phyloP scores from a whole-genome alignment of 1,140 invertebrate genomes.

The roundworm (Caenorhabditis elegans) region WBcel235 BX284606.5:68001-68500 shows the following conservation, averaged over 20 bases:
- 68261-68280: conserved; percentile 70
- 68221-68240: conserved; percentile 49
- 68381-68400: conserved; percentile 88
- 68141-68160: conserved; percentile 50
- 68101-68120: conserved; percentile 45
- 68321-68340: conserved; percentile 57
- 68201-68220: conserved; percentile 45
- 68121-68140: conserved; percentile 53
- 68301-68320: conserved; percentile 61
- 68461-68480: conserved; percentile 66
- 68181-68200: not conserved
- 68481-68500: conserved; percentile 65
- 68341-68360: conserved; percentile 58
- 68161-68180: conserved; percentile 46
- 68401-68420: conserved; percentile 89
- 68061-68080: conserved; percentile 35
- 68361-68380: conserved; percentile 68
- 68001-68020: not conserved
- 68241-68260: conserved; percentile 58
- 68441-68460: conserved; percentile 65
- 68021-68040: not conserved
- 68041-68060: too few species aligned
- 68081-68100: conserved; percentile 29
- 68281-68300: conserved; percentile 69
- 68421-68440: conserved; percentile 67